Conservation (phyloP, 2,888 invertebrate species). For the Coelogynopora nodosa region DNA sequence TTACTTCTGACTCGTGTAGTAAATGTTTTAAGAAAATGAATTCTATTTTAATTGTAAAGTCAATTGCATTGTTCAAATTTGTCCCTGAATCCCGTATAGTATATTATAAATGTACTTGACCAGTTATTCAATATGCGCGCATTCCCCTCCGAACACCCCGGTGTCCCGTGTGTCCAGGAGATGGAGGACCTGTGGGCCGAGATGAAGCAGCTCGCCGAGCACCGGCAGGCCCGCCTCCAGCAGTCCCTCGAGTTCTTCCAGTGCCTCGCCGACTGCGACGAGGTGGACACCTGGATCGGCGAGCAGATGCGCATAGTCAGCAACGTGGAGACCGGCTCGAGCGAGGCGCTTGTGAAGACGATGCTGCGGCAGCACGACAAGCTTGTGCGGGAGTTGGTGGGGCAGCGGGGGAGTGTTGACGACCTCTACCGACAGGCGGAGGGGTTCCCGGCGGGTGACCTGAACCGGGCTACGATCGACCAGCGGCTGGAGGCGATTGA, state of each 20-base stretch:
- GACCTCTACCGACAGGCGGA: constrained; percentile 81
- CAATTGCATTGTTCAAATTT: too few relatives aligned
- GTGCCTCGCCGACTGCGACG: constrained; percentile 96
- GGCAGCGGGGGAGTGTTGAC: constrained; percentile 86
- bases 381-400: constrained; percentile 89
- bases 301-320: constrained; percentile 92
- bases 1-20: too few relatives aligned
- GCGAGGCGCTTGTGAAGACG: constrained; percentile 98
- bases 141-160: too few relatives aligned
- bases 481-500: constrained; percentile 85
- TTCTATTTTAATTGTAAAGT: too few relatives aligned
- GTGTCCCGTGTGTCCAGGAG: constrained; percentile 63
- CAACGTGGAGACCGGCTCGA: constrained; percentile 85
- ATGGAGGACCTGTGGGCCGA: constrained; percentile 15
- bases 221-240: constrained; percentile 77
- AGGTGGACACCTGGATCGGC: constrained; percentile 97
- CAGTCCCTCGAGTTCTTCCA: constrained; percentile 96
- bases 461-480: constrained; percentile 68
- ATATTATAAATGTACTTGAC: too few relatives aligned
- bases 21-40: too few relatives aligned
- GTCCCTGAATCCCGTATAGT: too few relatives aligned
- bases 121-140: too few relatives aligned
- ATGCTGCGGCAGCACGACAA: constrained; percentile 67
- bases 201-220: constrained; percentile 66
- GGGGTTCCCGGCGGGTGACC: constrained; percentile 70